These are phyloP conservation scores for Chloroclysta siterata DNA, from an alignment of 2,888 invertebrate genomes.

Conservation along the genomic window DNA sequence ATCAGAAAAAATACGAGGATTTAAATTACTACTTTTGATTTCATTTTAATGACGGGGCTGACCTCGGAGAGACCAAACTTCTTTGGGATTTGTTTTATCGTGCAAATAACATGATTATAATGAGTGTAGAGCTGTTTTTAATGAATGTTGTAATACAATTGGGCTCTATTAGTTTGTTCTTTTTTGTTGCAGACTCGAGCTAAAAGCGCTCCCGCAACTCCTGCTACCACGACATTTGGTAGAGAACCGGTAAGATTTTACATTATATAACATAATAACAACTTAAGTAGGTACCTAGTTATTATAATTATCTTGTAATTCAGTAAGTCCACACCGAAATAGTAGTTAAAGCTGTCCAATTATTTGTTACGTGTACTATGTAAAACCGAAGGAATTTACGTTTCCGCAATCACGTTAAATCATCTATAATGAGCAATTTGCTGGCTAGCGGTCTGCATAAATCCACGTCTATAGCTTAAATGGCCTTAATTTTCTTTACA, in stretches of 20 bases:
- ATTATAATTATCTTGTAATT: slow-evolving; percentile 20
- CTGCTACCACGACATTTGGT: slow-evolving; percentile 63
- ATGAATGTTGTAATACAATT: slow-evolving; percentile 33
- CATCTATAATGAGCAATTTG: slow-evolving; percentile 44
- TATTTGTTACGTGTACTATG: slow-evolving; percentile 24
- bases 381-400: slow-evolving; percentile 30
- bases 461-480: slow-evolving; percentile 51
- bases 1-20: slow-evolving; percentile 56
- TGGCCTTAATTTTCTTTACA: slow-evolving; percentile 52
- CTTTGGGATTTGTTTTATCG: slow-evolving; percentile 50
- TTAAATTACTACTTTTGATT: slow-evolving; percentile 71
- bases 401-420: slow-evolving; percentile 44
- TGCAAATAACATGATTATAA: slow-evolving; percentile 42
- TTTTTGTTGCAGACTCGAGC: slow-evolving; percentile 79
- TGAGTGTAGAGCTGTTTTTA: slow-evolving; percentile 36
- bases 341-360: slow-evolving; percentile 25
- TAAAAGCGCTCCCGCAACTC: slow-evolving; percentile 79
- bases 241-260: slow-evolving; percentile 67
- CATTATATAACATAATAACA: slow-evolving; percentile 13
- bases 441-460: slow-evolving; percentile 45
- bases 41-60: slow-evolving; percentile 63
- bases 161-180: slow-evolving; percentile 32
- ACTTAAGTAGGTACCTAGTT: background rate
- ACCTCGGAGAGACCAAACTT: slow-evolving; percentile 50
- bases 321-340: slow-evolving; percentile 16